Conservation (phyloP, 2,797 vertebrate genomes). For the Betta splendens region DNA sequence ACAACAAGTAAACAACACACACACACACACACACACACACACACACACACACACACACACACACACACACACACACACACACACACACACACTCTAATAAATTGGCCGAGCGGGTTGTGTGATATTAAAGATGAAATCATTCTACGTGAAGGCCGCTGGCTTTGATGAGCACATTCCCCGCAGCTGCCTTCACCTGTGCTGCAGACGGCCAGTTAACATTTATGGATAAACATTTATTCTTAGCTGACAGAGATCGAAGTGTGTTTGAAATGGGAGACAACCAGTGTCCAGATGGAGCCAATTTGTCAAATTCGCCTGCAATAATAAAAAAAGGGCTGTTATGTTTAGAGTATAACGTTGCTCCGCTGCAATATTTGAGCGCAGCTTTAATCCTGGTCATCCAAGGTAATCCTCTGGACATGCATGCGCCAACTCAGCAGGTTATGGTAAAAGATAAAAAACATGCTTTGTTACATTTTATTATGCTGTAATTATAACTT, state of each 20-base stretch:
- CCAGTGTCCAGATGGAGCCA: slow-evolving; percentile 43
- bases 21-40: slow-evolving; percentile 9
- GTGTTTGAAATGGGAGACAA: slow-evolving; percentile 36
- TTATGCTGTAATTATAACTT: not conserved
- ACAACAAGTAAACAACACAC: slow-evolving; percentile 12
- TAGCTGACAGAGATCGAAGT: slow-evolving; percentile 38
- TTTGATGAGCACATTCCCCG: slow-evolving; percentile 32
- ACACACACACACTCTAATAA: slow-evolving; percentile 18
- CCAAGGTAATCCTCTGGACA: not conserved
- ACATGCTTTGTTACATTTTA: no score
- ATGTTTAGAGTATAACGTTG: slow-evolving; percentile 20
- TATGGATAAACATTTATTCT: slow-evolving; percentile 47
- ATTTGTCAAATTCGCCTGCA: slow-evolving; percentile 2
- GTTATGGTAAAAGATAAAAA: not conserved
- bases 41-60: slow-evolving; percentile 10
- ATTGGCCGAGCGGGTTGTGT: slow-evolving; percentile 23
- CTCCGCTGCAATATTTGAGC: slow-evolving; percentile 17
- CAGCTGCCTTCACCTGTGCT: slow-evolving; percentile 41
- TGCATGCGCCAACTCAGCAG: not conserved
- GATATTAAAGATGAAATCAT: slow-evolving; percentile 25
- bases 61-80: not conserved
- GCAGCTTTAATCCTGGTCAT: not conserved
- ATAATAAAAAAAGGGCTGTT: not conserved
- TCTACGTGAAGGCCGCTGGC: slow-evolving; percentile 23
- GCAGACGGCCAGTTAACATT: slow-evolving; percentile 27